Evolutionary conservation across 2,113 vertebrate species (phyloP).

Genomic region (Scopus umbretta): DNA sequence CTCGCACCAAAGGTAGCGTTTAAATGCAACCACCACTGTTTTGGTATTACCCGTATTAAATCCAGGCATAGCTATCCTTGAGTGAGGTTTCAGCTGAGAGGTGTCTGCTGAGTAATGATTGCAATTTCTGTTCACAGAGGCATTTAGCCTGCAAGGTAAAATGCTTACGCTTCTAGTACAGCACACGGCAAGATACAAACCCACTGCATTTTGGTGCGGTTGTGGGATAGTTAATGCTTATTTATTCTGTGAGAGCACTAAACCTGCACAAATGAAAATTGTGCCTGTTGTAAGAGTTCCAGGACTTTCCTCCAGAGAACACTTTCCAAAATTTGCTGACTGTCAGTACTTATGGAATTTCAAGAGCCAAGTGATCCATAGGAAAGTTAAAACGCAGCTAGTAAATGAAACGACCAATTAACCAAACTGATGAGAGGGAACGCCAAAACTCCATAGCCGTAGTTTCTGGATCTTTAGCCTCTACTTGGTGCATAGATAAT

Average conservation of each 20-base stretch:
- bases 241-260: conserved; percentile 48
- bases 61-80: background rate
- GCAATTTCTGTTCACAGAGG: background rate
- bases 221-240: conserved; percentile 48
- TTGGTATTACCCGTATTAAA: background rate
- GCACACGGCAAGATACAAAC: background rate
- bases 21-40: background rate
- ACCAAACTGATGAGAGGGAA: conserved; percentile 48
- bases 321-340: conserved; percentile 54
- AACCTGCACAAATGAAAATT: conserved; percentile 43
- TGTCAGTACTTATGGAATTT: conserved; percentile 18
- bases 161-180: background rate
- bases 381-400: conserved; percentile 44
- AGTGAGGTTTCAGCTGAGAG: background rate
- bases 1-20: background rate
- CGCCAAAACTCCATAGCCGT: background rate
- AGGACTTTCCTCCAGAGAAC: conserved; percentile 58
- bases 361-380: conserved; percentile 49
- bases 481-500: background rate
- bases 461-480: conserved; percentile 35
- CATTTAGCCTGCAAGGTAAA: background rate
- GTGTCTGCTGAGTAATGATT: background rate
- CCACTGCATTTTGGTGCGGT: background rate
- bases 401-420: conserved; percentile 60
- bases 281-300: conserved; percentile 38